Evolutionary conservation across 2,888 invertebrate genomes (phyloP), one percentile per base, ranked within the genome.

Genomic region (Mesochorus sp.): DNA sequence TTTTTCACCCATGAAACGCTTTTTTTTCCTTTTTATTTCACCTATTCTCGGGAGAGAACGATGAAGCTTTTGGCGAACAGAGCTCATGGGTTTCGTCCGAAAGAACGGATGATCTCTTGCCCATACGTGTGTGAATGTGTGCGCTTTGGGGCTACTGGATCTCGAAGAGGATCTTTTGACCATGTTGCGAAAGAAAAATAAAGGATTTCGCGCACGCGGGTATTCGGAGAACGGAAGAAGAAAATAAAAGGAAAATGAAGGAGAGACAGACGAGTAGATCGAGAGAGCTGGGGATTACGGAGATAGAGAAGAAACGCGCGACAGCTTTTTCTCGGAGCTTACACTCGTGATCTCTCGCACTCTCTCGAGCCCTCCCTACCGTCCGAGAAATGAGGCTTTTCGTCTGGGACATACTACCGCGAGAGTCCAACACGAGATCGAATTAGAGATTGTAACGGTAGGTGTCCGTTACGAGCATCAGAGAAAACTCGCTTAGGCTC

Each of bases 251-350:
- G 19, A 28, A 19, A 21, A 57, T 10, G 12, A 4, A 2, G 37
- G 37, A 37, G 12, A 37, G 12, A 37, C n/a, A n/a, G 37, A n/a
- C 17, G 49, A 39, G n/a, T n/a, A n/a, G n/a, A n/a, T n/a, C 24
- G 59, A 28, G 17, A 64, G 37, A 51, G 55, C 47, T 12, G 42
- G 66, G 61, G 78, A 78, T 78, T 71, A 59, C 68, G 6, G 51
- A 2, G n/a, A n/a, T n/a, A n/a, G 62, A 67, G 26, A 77, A 21
- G 61, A 31, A 47, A 61, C 57, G 47, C 55, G 68, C 55, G 74
- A 71, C 61, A 39, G 66, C 61, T 74, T 79, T 79, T 74, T 71
- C 74, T 51, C n/a, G 17, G 21, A 72, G 53, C 47, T 53, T 55
- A 8, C 14, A 42, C 10, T 4, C 0, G 51, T 26, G 39, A 75